These are phyloP conservation scores for Schizopygopsis malacanthus DNA, from an alignment of 2,797 vertebrate genomes.

Conservation along the genomic window DNA sequence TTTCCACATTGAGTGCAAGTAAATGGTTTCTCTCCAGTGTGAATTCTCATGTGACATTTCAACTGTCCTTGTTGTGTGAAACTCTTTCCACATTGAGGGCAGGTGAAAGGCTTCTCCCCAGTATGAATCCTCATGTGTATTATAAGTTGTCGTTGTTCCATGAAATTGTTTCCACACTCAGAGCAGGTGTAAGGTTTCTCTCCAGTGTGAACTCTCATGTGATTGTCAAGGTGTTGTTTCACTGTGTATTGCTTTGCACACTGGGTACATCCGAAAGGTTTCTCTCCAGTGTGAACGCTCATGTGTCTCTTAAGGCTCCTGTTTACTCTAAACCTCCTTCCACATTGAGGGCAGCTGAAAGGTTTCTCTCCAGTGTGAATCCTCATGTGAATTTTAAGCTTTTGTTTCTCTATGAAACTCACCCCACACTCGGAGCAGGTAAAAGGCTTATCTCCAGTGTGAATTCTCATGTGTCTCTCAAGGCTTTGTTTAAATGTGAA, in stretches of 20 bases:
- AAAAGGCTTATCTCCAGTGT: not conserved
- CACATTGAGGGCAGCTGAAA: constrained; percentile 1
- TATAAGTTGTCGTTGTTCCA: not conserved
- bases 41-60: constrained; percentile 18
- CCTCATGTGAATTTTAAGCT: not conserved
- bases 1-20: too few relatives aligned
- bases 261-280: not conserved
- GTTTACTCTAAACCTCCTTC: constrained; percentile 7
- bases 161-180: not conserved
- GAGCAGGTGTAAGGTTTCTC: constrained; percentile 6
- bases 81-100: not conserved
- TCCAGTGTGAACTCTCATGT: constrained; percentile 22
- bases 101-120: constrained; percentile 4
- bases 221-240: constrained; percentile 19
- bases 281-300: constrained; percentile 18
- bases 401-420: constrained; percentile 19
- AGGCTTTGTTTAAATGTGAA: constrained; percentile 31
- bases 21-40: not conserved
- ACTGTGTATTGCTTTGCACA: constrained; percentile 4
- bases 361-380: constrained; percentile 23
- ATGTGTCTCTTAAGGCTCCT: constrained; percentile 23
- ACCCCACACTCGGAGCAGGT: not conserved
- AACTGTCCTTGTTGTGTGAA: constrained; percentile 22
- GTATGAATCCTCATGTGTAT: constrained; percentile 24
- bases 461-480: not conserved